Evolutionary conservation across 1,140 invertebrate species (phyloP).

Genomic region (Mercenaria mercenaria): DNA sequence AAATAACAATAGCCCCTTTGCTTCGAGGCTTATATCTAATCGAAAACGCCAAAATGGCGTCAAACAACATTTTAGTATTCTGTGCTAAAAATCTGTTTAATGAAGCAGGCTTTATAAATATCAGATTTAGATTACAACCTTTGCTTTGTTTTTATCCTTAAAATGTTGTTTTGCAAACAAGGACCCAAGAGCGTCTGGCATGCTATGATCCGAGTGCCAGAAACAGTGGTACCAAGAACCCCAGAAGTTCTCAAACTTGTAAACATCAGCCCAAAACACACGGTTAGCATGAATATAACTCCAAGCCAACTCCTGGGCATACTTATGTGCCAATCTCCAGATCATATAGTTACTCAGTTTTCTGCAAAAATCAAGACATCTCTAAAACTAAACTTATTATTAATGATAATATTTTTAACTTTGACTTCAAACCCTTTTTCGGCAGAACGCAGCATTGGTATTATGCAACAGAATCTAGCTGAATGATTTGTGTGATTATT

Average conservation of each 20-base stretch:
- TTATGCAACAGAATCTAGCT: no score
- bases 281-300: slow-evolving; percentile 87
- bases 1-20: no score
- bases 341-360: slow-evolving; percentile 89
- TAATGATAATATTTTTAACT: no score
- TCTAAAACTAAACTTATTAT: slow-evolving; percentile 68
- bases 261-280: slow-evolving; percentile 87
- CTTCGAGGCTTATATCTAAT: no score
- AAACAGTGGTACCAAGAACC: slow-evolving; percentile 89
- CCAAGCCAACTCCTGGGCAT: slow-evolving; percentile 88
- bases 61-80: no score
- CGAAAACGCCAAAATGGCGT: no score
- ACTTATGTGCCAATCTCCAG: slow-evolving; percentile 88
- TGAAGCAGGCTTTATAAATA: not conserved
- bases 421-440: no score
- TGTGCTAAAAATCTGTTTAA: not conserved
- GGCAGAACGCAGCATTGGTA: no score
- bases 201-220: slow-evolving; percentile 86
- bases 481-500: no score
- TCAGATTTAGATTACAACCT: slow-evolving; percentile 72
- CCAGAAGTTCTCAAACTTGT: slow-evolving; percentile 86
- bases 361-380: slow-evolving; percentile 79
- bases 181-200: slow-evolving; percentile 88
- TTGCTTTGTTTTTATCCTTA: slow-evolving; percentile 78
- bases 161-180: slow-evolving; percentile 86